Evolutionary conservation across 2,113 vertebrate species (phyloP), one percentile per base, ranked within the genome.

Genomic region (Pandion haliaetus): DNA sequence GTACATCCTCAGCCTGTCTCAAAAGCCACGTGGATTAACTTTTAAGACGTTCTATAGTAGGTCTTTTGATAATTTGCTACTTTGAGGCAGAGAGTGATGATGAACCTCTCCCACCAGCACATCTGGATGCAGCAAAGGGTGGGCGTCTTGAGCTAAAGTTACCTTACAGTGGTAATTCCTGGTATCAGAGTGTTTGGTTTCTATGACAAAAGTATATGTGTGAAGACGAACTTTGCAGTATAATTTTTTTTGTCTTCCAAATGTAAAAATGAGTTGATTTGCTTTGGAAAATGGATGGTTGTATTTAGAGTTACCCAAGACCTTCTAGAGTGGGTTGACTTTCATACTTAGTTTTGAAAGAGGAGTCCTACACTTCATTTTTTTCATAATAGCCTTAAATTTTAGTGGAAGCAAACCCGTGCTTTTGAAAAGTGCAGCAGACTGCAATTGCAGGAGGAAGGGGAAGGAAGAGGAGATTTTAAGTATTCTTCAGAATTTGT

Each of bases 321-420:
- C 29, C 29, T 70, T 36, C 34, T 55, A 40, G 42, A 79, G 34
- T 28, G 21, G 62, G 32, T 66, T 82, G 82, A 90, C 36, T 94
- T 94, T 87, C 89, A 47, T 95, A 79, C 31, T 61, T 67, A 5
- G n/a, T 69, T 91, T 87, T 85, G 58, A 82, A 89, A 52, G 24
- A 54, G 14, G 8, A 86, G 38, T 59, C 4, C 5, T 74, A 71
- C 32, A 14, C 45, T 24, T 76, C 5, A 40, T 50, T 88, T 92
- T 92, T 50, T 71, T 88, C 44, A 17, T 67, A 65, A 82, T 77
- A 91, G 84, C 91, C 90, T 94, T 94, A 85, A 79, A 90, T 71
- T 81, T 85, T 77, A 74, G 74, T 71, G 61, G 65, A 91, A 94
- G 69, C 50, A 69, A 72, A 63, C 1, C 1, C 25, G 26, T 93